Evolutionary conservation across 2,797 vertebrate species (phyloP), one percentile per base, ranked within the genome.

Genomic region (Tragopan temminckii): DNA sequence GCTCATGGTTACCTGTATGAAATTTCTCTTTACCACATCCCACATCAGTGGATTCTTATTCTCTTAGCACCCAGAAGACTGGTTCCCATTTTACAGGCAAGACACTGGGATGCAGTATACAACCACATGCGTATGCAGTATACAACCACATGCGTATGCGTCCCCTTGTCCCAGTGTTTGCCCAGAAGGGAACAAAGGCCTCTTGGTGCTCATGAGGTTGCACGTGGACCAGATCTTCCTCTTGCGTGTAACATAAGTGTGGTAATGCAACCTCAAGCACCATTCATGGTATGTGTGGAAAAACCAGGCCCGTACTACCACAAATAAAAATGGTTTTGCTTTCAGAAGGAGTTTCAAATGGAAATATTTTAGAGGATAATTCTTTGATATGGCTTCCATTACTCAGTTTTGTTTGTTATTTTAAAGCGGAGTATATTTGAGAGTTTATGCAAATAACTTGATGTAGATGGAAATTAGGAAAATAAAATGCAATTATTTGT

Each of bases 121-220:
- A 90, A n/a, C 48, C 67, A 6, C 3, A 5, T n/a, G 5, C 3
- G 0, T 59, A 9, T 3, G 20, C 18, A 74, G 61, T 36, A 20
- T n/a, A 67, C 77, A 90, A n/a, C 48, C 67, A 6, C 3, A 5
- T n/a, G 5, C 3, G 0, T 59, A 9, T 3, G 20, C 18, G n/a
- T 55, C n/a, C 29, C 24, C 4, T 38, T 1, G 0, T 64, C 0
- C 0, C 53, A 1, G 0, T 25, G n/a, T 33, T 71, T 3, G 3
- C 45, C 10, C 24, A 42, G 67, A 40, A 31, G 50, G 24, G 63
- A 79, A 61, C 40, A n/a, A 25, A 43, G 53, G 57, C 8, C 6
- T 53, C 76, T 67, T 62, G 76, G 36, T 91, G n/a, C 50, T 59
- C 5, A 14, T 16, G 57, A 80, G 74, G n/a, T 36, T 71, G 13